Evolutionary conservation across 2,797 vertebrate species (phyloP).

Genomic region (Loriculus beryllinus): DNA sequence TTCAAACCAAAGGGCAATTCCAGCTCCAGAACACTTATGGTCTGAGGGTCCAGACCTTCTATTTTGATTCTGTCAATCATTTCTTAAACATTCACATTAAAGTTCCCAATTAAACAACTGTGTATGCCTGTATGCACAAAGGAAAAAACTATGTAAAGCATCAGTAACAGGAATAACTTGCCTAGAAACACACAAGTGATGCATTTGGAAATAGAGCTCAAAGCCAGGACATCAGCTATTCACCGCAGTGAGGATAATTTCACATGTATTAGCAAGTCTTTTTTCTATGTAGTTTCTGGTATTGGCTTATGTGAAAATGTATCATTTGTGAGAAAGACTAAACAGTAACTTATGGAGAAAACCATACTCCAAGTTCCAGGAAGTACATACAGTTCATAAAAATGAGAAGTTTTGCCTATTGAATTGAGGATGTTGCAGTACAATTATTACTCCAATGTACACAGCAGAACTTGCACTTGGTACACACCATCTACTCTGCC

Average conservation of each 20-base stretch:
- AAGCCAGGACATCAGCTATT: not conserved
- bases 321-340: not conserved
- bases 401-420: fast-evolving
- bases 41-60: not conserved
- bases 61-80: not conserved
- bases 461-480: not conserved
- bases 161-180: not conserved
- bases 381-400: not conserved
- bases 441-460: not conserved
- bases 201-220: not conserved
- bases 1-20: not conserved
- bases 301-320: fast-evolving
- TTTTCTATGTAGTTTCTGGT: not conserved
- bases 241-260: not conserved
- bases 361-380: not conserved
- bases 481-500: not conserved
- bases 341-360: not conserved
- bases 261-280: not conserved
- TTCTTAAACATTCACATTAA: not conserved
- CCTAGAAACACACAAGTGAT: not conserved
- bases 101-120: not conserved
- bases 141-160: not conserved
- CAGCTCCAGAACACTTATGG: not conserved
- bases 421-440: not conserved
- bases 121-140: not conserved